A percentile compares a stretch with the other conserved stretches of the same genome.
These are phyloP conservation scores for Gonatopus flavifemur DNA, from an alignment of 1,140 invertebrate genomes.

Conservation along the genomic window DNA sequence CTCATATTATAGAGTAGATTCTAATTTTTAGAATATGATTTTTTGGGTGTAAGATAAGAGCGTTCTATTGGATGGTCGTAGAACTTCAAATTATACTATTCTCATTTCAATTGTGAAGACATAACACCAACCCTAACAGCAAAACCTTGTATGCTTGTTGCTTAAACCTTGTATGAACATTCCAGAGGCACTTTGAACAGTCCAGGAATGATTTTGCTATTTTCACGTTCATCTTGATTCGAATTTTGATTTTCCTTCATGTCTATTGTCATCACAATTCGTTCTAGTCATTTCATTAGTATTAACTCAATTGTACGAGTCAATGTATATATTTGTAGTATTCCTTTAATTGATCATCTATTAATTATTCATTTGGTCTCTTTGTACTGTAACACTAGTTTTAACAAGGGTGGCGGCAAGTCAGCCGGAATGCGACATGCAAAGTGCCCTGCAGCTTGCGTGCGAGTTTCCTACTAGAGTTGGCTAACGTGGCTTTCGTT, in stretches of 20 bases:
- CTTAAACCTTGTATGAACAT: not conserved
- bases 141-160: not conserved
- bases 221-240: too few relatives aligned
- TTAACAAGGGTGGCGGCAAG: conserved; percentile 36
- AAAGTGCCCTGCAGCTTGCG: conserved; percentile 36
- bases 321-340: conserved; percentile 12
- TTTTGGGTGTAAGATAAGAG: too few relatives aligned
- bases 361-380: conserved; percentile 36
- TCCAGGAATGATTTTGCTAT: too few relatives aligned
- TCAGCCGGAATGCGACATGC: conserved; percentile 33
- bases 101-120: too few relatives aligned
- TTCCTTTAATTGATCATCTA: conserved; percentile 34
- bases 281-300: not conserved
- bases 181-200: too few relatives aligned
- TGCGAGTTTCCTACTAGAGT: conserved; percentile 26
- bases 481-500: conserved; percentile 33
- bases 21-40: too few relatives aligned
- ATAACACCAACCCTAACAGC: too few relatives aligned
- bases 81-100: too few relatives aligned
- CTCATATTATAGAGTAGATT: too few relatives aligned
- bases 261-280: not conserved
- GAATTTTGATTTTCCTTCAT: too few relatives aligned
- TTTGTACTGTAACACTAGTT: conserved; percentile 25
- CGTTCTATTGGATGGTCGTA: too few relatives aligned
- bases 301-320: not conserved